Base-by-base conservation (phyloP, 2,797 vertebrate genomes). In the Prionace glauca region DNA sequence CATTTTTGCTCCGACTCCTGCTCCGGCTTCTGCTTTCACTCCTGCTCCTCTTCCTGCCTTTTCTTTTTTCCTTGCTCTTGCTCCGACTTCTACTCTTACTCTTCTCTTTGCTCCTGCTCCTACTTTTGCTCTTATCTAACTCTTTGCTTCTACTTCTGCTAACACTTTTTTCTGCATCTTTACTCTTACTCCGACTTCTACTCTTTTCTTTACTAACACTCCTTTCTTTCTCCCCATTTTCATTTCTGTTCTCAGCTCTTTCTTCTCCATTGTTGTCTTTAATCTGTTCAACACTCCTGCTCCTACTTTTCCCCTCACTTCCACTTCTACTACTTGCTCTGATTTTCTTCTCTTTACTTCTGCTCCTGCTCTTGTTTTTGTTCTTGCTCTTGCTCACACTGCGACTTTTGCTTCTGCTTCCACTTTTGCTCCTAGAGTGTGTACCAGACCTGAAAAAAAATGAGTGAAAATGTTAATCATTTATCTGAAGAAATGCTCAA, bases 11-110 rank as follows among this genome's bases (percentile, higher is more conserved):
- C 95, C 36, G 94, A 95, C 97, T 97, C 95, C 97, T 96, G 96
- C 97, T 98, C 96, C 96, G 98, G 96, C 97, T 96, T 96, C 98
- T 98, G 96, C 97, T 97, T 97, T 98, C 98, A 88, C 97, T 97
- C 96, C 98, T 98, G 93, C 97, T 97, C 96, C 98, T 98, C 96
- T 97, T 98, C 72, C 96, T 97, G 97, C 98, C 98, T 95, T 97
- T 98, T 98, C 98, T 99, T 96, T 96, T 97, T 96, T 97, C 97
- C 86, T 97, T 96, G 96, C 96, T 97, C 95, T 97, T 97, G 94
- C 98, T 98, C 91, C 97, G 98, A 96, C 98, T 98, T 65, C 96
- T 97, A 97, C 98, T 98, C 95, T 97, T 98, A 98, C 98, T 99
- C 96, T 96, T 97, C 96, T 97, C 97, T 90, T 97, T 97, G 96